Percentiles rank a stretch among this genome's conserved stretches.
These are phyloP conservation scores for Lepidocolaptes lacrymiger DNA, from an alignment of 2,797 vertebrate genomes.

Conservation along the genomic window DNA sequence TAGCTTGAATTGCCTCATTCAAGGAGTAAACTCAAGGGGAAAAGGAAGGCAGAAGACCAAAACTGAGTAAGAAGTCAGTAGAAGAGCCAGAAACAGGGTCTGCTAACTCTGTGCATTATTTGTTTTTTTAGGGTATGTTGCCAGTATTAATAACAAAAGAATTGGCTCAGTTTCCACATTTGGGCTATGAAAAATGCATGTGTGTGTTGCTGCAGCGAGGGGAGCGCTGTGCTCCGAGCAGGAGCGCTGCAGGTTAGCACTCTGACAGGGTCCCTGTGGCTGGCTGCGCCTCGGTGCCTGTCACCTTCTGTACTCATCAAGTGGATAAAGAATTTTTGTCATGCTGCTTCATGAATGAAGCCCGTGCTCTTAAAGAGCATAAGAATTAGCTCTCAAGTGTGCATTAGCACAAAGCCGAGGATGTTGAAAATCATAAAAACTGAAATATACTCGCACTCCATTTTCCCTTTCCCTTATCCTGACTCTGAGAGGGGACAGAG, in stretches of 20 bases:
- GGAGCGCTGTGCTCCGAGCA: background rate
- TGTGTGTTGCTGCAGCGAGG: conserved; percentile 1
- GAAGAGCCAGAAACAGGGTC: background rate
- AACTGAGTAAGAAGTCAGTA: background rate
- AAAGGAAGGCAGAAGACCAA: background rate
- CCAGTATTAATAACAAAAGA: conserved; percentile 42
- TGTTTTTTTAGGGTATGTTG: conserved; percentile 21
- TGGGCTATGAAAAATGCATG: conserved; percentile 39
- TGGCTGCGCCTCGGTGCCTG: conserved; percentile 31
- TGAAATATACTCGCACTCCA: background rate
- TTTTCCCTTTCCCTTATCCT: background rate
- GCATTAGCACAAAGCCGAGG: background rate
- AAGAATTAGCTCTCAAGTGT: conserved; percentile 57
- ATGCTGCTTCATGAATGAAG: conserved; percentile 62
- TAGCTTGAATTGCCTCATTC: background rate
- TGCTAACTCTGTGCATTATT: background rate
- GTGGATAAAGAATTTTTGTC: conserved; percentile 70
- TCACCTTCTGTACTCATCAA: conserved; percentile 66
- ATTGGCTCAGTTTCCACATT: background rate
- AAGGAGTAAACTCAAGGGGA: background rate
- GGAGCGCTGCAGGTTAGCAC: conserved; percentile 51
- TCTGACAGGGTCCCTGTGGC: conserved; percentile 43
- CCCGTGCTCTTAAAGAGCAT: conserved; percentile 32
- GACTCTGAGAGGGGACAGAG: background rate
- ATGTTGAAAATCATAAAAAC: conserved; percentile 17